Base-by-base conservation (phyloP, 2,797 vertebrate species). In the Pseudochirops cupreus region DNA sequence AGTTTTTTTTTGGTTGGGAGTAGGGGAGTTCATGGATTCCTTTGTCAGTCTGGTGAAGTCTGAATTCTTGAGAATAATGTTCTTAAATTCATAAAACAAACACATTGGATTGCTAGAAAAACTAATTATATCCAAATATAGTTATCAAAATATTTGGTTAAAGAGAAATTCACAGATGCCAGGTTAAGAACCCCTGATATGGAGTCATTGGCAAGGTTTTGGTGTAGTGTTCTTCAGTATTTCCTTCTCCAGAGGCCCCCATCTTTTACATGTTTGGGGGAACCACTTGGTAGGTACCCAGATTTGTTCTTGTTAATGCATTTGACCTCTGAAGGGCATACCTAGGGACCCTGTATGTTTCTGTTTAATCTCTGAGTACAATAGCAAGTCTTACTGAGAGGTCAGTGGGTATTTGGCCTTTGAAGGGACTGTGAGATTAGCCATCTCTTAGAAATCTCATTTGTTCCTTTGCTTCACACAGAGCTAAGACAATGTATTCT, bases 381-480 rank as follows among this genome's bases (percentile, higher is more conserved):
- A n/a, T 55, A 92, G 55, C 96, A 97, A 95, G 93, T 96, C 57
- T 46, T 95, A 95, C 57, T 2, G 29, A 93, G 29, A 93, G 46
- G 93, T 95, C 92, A 96, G 89, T 91, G 87, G 92, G 94, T 94
- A 93, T 95, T 74, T 92, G 55, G 91, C 53, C 93, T 93, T 91
- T 52, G 56, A 94, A 95, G 82, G 56, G 94, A 97, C 56, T 50
- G 54, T 2, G 57, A 89, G 91, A 92, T 92, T 56, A 95, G 74
- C 33, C 50, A 89, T 94, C 92, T 54, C 53, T 54, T 87, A 31
- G 93, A 16, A 98, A 98, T 96, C 92, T 92, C 96, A 94, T 97
- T 98, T 98, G 97, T 90, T 98, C 97, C 92, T 97, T 93, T 96
- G 92, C 94, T 98, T 97, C 94, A 91, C 2, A 26, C 92, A 94